Percentiles rank a stretch among this genome's conserved stretches.
These are phyloP conservation scores for Eulemur albifrons DNA, from an alignment of 2,797 vertebrate genomes.

Conservation along the genomic window DNA sequence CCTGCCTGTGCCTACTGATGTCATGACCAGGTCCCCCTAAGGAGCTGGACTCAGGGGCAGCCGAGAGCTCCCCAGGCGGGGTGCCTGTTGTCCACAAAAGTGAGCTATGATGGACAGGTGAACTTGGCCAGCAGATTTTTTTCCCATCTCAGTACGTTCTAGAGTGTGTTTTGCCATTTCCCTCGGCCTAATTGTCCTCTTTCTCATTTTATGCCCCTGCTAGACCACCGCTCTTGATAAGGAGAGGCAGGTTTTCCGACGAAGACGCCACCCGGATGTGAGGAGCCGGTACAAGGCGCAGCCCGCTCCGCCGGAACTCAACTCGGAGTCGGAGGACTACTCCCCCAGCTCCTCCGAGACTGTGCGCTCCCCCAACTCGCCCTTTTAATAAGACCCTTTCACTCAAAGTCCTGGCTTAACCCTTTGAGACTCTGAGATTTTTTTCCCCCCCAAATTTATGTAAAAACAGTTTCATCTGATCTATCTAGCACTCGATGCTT, in stretches of 20 bases:
- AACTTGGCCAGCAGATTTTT: slow-evolving; percentile 74
- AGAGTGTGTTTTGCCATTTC: slow-evolving; percentile 71
- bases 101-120: slow-evolving; percentile 60
- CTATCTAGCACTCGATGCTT: slow-evolving; percentile 76
- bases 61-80: slow-evolving; percentile 41
- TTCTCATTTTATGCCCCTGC: slow-evolving; percentile 90
- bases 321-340: slow-evolving; percentile 95
- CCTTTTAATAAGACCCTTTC: slow-evolving; percentile 93
- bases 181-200: slow-evolving; percentile 87
- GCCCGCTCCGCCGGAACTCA: slow-evolving; percentile 90
- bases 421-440: slow-evolving; percentile 86
- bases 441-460: slow-evolving; percentile 73
- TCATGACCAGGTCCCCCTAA: slow-evolving; percentile 71
- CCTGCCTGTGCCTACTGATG: slow-evolving; percentile 79
- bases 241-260: slow-evolving; percentile 98
- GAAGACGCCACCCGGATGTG: slow-evolving; percentile 97
- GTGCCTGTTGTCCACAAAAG: slow-evolving; percentile 41
- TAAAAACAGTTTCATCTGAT: slow-evolving; percentile 81
- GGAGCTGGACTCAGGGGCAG: slow-evolving; percentile 67
- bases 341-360: slow-evolving; percentile 95
- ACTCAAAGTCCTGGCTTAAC: slow-evolving; percentile 86
- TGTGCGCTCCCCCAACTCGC: slow-evolving; percentile 95
- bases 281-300: slow-evolving; percentile 85
- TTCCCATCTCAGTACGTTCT: slow-evolving; percentile 60
- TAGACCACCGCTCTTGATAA: slow-evolving; percentile 99